Conservation (phyloP, 2,113 vertebrate genomes). For the Chamaea fasciata region DNA sequence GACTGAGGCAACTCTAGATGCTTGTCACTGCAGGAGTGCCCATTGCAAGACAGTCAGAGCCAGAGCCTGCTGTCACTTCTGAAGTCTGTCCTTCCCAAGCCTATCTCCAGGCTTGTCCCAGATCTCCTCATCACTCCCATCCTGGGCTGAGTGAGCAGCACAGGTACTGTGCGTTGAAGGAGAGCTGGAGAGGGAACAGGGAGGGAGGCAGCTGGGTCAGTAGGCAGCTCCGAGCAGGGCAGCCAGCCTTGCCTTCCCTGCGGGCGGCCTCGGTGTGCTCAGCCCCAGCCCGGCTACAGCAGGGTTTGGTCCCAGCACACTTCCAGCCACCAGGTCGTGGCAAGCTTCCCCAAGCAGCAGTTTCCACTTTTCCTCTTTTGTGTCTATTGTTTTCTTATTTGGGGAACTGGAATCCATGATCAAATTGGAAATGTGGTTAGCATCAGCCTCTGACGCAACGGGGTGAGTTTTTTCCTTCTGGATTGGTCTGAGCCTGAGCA, state of each 20-base stretch:
- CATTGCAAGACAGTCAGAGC: not conserved
- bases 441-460: not conserved
- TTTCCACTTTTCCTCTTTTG: slow-evolving; percentile 50
- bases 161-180: not conserved
- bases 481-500: not conserved
- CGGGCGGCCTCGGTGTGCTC: not conserved
- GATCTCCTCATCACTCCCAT: not conserved
- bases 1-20: not conserved
- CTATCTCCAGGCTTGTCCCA: not conserved
- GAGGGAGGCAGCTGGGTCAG: not conserved
- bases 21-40: not conserved
- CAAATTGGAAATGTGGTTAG: not conserved
- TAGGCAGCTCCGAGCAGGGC: accelerated
- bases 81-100: not conserved
- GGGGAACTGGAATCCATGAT: not conserved
- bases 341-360: slow-evolving; percentile 35
- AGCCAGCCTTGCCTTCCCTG: not conserved
- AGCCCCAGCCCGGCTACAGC: not conserved
- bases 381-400: slow-evolving; percentile 55
- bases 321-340: not conserved
- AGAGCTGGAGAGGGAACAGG: not conserved
- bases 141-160: not conserved
- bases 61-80: not conserved
- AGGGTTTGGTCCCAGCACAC: not conserved
- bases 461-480: not conserved